Evolutionary conservation across 2,797 vertebrate genomes (phyloP), one percentile per base, ranked within the genome.

Genomic region (Botia almorhae): DNA sequence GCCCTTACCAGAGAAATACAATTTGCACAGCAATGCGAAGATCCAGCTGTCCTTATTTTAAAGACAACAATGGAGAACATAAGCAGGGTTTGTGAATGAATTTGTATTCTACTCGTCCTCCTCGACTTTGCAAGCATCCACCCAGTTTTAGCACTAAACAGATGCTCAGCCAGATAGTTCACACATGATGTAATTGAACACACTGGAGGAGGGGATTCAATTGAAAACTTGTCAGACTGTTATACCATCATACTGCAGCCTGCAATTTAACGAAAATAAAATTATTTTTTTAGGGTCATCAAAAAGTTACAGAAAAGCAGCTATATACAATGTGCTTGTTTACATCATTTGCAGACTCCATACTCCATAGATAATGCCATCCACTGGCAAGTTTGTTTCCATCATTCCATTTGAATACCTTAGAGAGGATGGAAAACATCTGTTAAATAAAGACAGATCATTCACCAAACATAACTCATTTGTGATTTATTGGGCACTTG

Each of bases 111-210:
- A 29, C 39, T n/a, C 46, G 23, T 81, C 19, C 21, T 64, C 46
- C 48, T 70, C 46, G 78, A 76, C 67, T 81, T 55, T 80, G 63
- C 19, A 61, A 76, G 90, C 86, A 92, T 90, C 89, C 92, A 83
- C 91, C 91, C 90, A 87, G 87, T 87, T 90, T 84, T 53, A 86
- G 85, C 64, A 84, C 39, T 12, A 39, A 61, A 7, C 39, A 12
- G 48, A 61, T 7, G 39, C 76, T 21, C 73, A 80, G 90, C 89
- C 89, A 91, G 85, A 95, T 94, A 86, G 71, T 92, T 94, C 85
- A 74, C 89, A 85, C 81, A 86, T 95, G 93, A 94, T 88, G 92
- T 93, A 91, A 94, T 68, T 46, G 55, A 81, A 46, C 46, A 7
- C 67, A 68, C 33, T 68, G 4, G 46, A 75, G 74, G 83, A 74